Evolutionary conservation across 2,797 vertebrate species (phyloP).

Genomic region (Oreortyx pictus): DNA sequence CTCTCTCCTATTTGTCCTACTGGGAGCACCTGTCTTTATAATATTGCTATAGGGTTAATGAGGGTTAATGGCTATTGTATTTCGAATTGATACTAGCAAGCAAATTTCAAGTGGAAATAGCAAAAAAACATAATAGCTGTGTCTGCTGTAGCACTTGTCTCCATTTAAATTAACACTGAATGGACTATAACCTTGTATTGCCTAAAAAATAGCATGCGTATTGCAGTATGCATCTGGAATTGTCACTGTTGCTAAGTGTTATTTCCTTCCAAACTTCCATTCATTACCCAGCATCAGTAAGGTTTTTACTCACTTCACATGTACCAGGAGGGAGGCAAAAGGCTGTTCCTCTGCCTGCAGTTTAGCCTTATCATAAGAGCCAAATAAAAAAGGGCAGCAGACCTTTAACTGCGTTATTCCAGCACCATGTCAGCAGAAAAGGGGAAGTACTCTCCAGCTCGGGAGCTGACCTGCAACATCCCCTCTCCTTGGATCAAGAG

Average conservation of each 20-base stretch:
- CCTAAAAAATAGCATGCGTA: not conserved
- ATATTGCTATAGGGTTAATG: slow-evolving; percentile 64
- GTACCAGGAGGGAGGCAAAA: not conserved
- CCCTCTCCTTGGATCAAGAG: not conserved
- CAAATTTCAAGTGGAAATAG: slow-evolving; percentile 59
- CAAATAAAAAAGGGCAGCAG: not conserved
- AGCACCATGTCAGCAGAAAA: not conserved
- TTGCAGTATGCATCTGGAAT: not conserved
- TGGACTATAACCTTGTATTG: not conserved
- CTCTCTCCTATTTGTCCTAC: not conserved
- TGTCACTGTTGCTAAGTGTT: not conserved
- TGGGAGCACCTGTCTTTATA: slow-evolving; percentile 64
- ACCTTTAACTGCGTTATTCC: not conserved
- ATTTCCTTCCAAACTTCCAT: not conserved
- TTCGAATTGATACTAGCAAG: slow-evolving; percentile 66
- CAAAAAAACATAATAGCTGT: not conserved
- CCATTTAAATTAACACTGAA: slow-evolving; percentile 16
- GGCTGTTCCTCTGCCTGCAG: not conserved
- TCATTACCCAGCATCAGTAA: not conserved
- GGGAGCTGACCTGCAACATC: not conserved
- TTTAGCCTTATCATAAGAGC: not conserved
- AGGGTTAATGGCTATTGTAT: slow-evolving; percentile 72
- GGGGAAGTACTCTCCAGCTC: not conserved
- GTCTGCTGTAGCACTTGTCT: not conserved
- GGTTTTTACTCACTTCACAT: not conserved